Evolutionary conservation across 2,113 vertebrate genomes (phyloP).

Genomic region (Choloepus hoffmanni): DNA sequence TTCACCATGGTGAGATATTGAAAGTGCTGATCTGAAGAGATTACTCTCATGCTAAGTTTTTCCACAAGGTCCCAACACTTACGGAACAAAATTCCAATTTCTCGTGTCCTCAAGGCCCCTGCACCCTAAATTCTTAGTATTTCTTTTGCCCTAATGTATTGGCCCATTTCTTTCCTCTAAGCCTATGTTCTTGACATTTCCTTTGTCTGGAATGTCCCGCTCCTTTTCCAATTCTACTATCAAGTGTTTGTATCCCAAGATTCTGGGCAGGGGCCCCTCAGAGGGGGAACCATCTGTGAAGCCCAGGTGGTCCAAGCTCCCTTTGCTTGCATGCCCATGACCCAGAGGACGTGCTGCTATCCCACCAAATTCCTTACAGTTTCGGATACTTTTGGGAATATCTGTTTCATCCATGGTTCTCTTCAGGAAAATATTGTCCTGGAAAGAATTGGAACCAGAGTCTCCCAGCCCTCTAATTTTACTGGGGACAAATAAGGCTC

Average conservation of each 20-base stretch:
- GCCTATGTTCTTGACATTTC: background rate
- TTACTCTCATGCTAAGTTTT: background rate
- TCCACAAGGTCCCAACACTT: background rate
- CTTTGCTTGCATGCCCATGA: fast-evolving
- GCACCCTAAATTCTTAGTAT: background rate
- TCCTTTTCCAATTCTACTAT: background rate
- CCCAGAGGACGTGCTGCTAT: fast-evolving
- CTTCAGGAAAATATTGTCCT: background rate
- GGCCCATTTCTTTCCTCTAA: background rate
- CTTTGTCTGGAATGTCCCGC: background rate
- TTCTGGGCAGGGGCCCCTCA: background rate
- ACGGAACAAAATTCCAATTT: background rate
- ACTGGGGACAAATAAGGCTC: background rate
- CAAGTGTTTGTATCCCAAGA: background rate
- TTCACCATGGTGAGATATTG: background rate
- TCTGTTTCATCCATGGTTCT: background rate
- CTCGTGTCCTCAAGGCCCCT: background rate
- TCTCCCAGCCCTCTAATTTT: background rate
- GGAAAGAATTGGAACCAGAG: background rate
- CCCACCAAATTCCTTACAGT: fast-evolving
- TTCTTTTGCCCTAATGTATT: background rate
- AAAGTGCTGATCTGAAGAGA: background rate
- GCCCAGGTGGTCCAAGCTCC: background rate
- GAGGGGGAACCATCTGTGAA: background rate
- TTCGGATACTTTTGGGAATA: background rate